phyloP scores from a whole-genome alignment of 2,888 invertebrate genomes.

The Tigriopus californicus region DNA sequence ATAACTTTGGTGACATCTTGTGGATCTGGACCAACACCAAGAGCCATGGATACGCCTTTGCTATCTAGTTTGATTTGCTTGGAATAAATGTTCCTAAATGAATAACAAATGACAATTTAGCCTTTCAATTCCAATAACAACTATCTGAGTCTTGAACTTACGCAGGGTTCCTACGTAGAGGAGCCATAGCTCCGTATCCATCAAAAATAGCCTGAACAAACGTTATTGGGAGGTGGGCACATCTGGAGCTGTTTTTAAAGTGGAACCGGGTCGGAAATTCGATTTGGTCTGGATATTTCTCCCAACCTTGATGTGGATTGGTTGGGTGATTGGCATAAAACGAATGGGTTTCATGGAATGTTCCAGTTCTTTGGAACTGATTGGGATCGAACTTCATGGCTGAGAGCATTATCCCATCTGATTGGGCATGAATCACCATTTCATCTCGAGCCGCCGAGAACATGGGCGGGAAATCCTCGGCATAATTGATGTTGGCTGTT shows the following conservation, averaged over 20 bases:
- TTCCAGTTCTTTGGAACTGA: not conserved
- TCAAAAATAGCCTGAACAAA: not conserved
- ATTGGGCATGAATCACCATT: conserved; percentile 1
- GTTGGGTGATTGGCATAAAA: not conserved
- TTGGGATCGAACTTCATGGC: not conserved
- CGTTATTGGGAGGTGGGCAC: not conserved
- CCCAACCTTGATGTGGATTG: not conserved
- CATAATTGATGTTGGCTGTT: not conserved
- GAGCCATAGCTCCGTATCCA: conserved; percentile 7
- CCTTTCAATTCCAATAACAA: too few species aligned
- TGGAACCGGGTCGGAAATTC: not conserved
- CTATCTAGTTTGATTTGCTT: conserved; percentile 8
- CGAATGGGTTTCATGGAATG: not conserved
- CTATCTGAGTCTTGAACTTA: not conserved
- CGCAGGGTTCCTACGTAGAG: conserved; percentile 5
- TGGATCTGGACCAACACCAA: not conserved
- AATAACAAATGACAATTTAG: too few species aligned
- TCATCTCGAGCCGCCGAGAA: not conserved
- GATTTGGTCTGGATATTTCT: not conserved
- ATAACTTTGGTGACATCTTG: not conserved
- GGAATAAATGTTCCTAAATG: not conserved
- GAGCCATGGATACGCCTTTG: conserved; percentile 1
- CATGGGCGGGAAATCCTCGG: not conserved
- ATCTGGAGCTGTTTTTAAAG: not conserved
- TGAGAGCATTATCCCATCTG: not conserved